Evolutionary conservation across 2,797 vertebrate species (phyloP).

Genomic region (Manis pentadactyla): DNA sequence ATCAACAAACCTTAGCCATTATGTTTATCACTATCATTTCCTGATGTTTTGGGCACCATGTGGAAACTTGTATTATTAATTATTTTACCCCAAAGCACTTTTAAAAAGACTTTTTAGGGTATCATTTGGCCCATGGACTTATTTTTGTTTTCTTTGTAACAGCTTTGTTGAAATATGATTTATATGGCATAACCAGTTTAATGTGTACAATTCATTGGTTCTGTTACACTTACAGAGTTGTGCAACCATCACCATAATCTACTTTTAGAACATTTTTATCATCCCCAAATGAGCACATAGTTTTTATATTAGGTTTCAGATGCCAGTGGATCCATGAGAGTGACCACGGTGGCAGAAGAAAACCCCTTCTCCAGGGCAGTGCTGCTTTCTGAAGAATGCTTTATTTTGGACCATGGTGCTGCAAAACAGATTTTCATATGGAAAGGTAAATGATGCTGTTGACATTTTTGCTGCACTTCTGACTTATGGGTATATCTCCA

Average conservation of each 20-base stretch:
- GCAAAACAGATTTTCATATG: conserved; percentile 94
- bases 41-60: neutral
- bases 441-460: conserved; percentile 90
- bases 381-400: conserved; percentile 94
- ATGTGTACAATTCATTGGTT: neutral
- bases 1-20: neutral
- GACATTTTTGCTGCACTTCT: neutral
- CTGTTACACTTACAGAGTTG: neutral
- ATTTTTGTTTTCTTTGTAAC: neutral
- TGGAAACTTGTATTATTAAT: neutral
- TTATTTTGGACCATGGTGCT: conserved; percentile 93
- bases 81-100: neutral
- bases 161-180: neutral
- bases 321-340: conserved; percentile 92
- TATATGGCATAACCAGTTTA: neutral
- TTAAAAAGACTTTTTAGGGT: neutral
- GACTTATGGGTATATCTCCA: neutral
- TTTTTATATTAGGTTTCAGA: conserved; percentile 91
- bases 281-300: neutral
- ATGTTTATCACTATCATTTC: neutral
- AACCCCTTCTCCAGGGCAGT: conserved; percentile 92
- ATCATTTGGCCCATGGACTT: neutral
- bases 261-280: neutral
- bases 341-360: conserved; percentile 90
- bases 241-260: neutral